Evolutionary conservation across 2,113 vertebrate genomes (phyloP), one percentile per base, ranked within the genome.

Genomic region (Xenus cinereus): DNA sequence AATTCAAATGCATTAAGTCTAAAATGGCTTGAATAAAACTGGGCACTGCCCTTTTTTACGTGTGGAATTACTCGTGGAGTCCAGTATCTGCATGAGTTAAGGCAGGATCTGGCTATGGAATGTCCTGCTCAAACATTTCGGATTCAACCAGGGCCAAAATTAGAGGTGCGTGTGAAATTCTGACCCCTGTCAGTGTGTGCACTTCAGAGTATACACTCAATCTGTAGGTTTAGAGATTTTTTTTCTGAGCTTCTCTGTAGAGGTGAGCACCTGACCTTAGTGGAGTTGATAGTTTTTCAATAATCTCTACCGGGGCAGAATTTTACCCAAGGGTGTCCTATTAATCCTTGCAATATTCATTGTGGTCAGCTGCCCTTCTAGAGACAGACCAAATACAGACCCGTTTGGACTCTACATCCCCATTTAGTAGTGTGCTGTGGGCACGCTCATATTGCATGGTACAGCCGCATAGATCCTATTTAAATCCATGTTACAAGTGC

Each of bases 11-110:
- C 56, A 60, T 78, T 57, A 57, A 72, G 39, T 81, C 48, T 64
- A 9, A 81, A 93, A 53, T 35, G 23, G 6, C 63, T 77, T 80
- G 66, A 68, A 56, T 76, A 72, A 84, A 72, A 12, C 48, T 30
- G 30, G 53, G 33, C 33, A 35, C 53, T 0, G 0, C 60, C 69
- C 35, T n/a, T 50, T 69, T 72, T 59, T 63, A 72, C 0, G 0
- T 63, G 23, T 72, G 43, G 64, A 62, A 39, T 74, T 77, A 30
- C 37, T 74, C 0, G 0, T 27, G 26, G 43, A 86, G 46, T 37
- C 14, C 51, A 39, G 62, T 64, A 9, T 72, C 89, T 2, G 0
- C 1, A 0, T 93, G 66, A 75, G 26, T 46, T 63, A 14, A 66
- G 66, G 51, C 77, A 84, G 45, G 43, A 33, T 37, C 53, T 83